These are phyloP conservation scores for Arnoldichthys spilopterus DNA, from an alignment of 2,797 vertebrate species.

Conservation along the genomic window DNA sequence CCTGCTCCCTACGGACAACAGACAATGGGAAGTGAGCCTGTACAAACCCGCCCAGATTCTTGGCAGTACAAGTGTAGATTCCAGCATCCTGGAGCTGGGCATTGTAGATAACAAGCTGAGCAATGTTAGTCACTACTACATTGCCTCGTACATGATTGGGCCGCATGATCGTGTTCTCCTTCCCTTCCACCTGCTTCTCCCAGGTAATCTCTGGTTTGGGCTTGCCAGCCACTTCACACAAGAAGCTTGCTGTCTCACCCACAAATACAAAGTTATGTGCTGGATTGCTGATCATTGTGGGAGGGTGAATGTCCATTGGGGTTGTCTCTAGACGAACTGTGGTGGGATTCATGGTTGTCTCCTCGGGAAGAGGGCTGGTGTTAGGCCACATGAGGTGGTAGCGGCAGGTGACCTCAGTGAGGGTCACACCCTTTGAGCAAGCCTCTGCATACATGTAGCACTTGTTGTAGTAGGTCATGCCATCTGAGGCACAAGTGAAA, in stretches of 20 bases:
- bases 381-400: conserved; percentile 95
- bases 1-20: conserved; percentile 81
- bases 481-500: conserved; percentile 97
- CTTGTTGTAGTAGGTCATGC: conserved; percentile 98
- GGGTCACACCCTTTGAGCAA: conserved; percentile 91
- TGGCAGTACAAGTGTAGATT: conserved; percentile 93
- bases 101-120: conserved; percentile 96
- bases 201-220: conserved; percentile 92
- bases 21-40: conserved; percentile 88
- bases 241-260: conserved; percentile 94
- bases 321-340: conserved; percentile 86
- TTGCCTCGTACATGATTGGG: conserved; percentile 93
- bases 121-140: conserved; percentile 94
- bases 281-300: conserved; percentile 82
- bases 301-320: conserved; percentile 80
- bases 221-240: conserved; percentile 91
- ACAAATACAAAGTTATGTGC: conserved; percentile 85
- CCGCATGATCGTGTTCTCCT: conserved; percentile 89
- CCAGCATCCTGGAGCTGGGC: conserved; percentile 89
- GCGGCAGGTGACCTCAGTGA: conserved; percentile 92
- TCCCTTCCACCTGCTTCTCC: conserved; percentile 91
- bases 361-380: conserved; percentile 87
- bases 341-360: conserved; percentile 89
- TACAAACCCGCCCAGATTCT: conserved; percentile 84
- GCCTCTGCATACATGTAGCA: conserved; percentile 99